Conservation (phyloP, 2,888 invertebrate genomes). For the Crossocerus cetratus region DNA sequence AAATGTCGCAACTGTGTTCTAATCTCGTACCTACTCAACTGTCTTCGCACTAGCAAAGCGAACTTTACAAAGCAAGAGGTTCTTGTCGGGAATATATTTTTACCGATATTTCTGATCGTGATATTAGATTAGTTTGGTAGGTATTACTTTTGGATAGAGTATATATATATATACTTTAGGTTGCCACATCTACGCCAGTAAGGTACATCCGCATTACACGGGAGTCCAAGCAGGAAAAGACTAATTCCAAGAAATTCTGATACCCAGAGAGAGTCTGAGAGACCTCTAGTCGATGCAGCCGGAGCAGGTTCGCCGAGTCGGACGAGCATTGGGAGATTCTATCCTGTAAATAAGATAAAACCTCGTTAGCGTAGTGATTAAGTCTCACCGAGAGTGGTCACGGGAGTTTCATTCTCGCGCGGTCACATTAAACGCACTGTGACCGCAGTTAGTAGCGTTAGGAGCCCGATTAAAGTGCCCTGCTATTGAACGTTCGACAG, state of each 20-base stretch:
- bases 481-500: constrained; percentile 70
- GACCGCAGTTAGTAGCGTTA: constrained; percentile 51
- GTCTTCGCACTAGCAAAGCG: constrained; percentile 28
- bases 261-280: background rate
- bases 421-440: constrained; percentile 49
- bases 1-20: constrained; percentile 58
- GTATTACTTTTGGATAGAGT: constrained; percentile 40
- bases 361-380: constrained; percentile 42
- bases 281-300: background rate
- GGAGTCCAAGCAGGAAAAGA: background rate
- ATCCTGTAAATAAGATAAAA: constrained; percentile 29
- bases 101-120: constrained; percentile 56
- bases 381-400: constrained; percentile 48
- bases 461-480: constrained; percentile 70
- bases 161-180: constrained; percentile 25
- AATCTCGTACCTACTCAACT: constrained; percentile 32
- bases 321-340: constrained; percentile 15
- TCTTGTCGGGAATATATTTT: constrained; percentile 52
- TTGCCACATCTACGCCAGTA: constrained; percentile 12
- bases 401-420: constrained; percentile 49
- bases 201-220: too few species aligned
- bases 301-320: background rate
- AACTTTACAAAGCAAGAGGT: constrained; percentile 48
- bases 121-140: constrained; percentile 59
- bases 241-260: background rate